Percentiles rank a stretch among this genome's conserved stretches.
Conservation (phyloP, 1,140 invertebrate species). For the Tetramorium simillimum region DNA sequence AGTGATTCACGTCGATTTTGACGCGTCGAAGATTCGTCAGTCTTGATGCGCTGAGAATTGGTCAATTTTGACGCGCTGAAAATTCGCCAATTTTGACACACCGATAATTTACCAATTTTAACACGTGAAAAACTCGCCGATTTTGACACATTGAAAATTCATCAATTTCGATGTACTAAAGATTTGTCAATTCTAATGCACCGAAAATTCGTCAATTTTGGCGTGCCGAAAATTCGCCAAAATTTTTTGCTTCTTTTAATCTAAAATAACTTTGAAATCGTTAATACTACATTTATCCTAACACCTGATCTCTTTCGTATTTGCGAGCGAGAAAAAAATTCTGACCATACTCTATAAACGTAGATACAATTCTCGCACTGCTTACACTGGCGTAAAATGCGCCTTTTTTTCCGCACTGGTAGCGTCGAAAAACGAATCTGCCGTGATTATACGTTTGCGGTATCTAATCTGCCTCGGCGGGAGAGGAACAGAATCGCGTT, state of each 20-base stretch:
- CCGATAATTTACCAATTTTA: too few relatives aligned
- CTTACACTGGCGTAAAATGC: neutral
- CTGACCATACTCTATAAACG: too few relatives aligned
- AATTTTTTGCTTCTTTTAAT: neutral
- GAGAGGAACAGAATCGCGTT: neutral
- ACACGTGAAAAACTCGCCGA: too few relatives aligned
- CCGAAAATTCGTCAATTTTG: neutral
- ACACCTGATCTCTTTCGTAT: neutral
- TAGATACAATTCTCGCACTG: neutral
- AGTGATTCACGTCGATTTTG: neutral
- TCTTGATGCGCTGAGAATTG: too few relatives aligned
- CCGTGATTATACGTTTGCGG: neutral
- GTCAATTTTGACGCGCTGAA: too few relatives aligned
- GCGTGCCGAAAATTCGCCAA: neutral
- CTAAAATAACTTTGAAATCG: neutral
- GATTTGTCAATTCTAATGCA: too few relatives aligned
- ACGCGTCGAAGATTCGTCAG: neutral
- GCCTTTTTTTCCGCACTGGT: neutral
- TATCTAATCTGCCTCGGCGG: neutral
- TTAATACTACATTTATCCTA: neutral
- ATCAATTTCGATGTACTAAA: too few relatives aligned
- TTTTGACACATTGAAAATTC: too few relatives aligned
- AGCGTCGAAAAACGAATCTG: neutral
- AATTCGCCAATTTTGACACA: too few relatives aligned
- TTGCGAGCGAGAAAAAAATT: neutral